These are phyloP conservation scores for Toxostoma redivivum DNA, from an alignment of 2,113 vertebrate genomes.

Conservation along the genomic window DNA sequence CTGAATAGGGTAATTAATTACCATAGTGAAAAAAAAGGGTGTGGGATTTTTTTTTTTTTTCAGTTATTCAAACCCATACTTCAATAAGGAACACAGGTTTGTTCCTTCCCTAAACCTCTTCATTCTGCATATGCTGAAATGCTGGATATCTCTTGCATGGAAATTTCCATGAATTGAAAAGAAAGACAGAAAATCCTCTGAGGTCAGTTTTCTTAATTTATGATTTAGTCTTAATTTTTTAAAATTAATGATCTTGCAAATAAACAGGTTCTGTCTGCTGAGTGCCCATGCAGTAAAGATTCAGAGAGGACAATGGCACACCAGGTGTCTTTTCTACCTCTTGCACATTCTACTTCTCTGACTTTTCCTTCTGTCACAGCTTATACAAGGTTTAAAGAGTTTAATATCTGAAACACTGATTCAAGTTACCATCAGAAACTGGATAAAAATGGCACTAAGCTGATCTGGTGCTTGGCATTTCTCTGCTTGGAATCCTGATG, in stretches of 20 bases:
- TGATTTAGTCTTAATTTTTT: too few species aligned
- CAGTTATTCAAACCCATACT: background rate
- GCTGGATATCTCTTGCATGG: background rate
- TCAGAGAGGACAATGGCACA: background rate
- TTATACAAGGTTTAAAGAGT: background rate
- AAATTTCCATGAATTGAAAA: background rate
- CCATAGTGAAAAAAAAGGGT: background rate
- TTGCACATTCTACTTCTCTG: background rate
- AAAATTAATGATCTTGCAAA: background rate
- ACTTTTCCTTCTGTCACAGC: background rate
- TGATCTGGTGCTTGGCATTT: background rate
- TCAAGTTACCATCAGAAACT: background rate
- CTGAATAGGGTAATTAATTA: background rate
- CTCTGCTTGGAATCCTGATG: background rate
- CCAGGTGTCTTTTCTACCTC: background rate
- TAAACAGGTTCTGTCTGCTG: background rate
- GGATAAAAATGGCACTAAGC: background rate
- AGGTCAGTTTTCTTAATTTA: background rate
- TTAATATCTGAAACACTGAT: background rate
- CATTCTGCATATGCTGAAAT: background rate
- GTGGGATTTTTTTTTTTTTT: background rate
- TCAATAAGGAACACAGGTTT: background rate
- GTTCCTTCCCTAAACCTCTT: background rate
- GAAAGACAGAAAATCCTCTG: background rate
- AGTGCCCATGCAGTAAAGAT: background rate